phyloP scores from a whole-genome alignment of 2,888 invertebrate species.

The Barypeithes pellucidus region DNA sequence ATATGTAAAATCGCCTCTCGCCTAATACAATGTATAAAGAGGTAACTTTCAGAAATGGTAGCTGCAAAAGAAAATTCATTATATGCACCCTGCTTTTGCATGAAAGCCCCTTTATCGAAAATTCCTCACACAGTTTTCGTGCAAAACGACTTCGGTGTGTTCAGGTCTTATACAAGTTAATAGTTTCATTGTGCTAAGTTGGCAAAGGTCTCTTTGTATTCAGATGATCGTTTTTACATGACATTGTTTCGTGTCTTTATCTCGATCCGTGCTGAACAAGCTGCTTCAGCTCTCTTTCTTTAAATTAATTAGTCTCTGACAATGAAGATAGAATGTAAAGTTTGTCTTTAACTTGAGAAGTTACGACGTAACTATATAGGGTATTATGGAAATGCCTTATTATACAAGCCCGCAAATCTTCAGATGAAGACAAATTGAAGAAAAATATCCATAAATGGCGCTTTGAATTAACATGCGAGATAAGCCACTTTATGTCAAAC shows the following conservation, averaged over 20 bases:
- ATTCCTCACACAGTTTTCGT: slow-evolving; percentile 13
- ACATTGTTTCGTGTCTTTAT: slow-evolving; percentile 43
- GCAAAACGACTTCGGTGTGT: slow-evolving; percentile 7
- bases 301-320: slow-evolving; percentile 43
- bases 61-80: neutral
- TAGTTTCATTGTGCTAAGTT: slow-evolving; percentile 47
- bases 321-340: slow-evolving; percentile 37
- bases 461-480: too few species aligned
- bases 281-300: slow-evolving; percentile 40
- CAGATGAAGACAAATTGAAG: too few species aligned
- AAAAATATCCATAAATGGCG: too few species aligned
- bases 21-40: too few species aligned
- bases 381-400: too few species aligned
- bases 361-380: neutral
- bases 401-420: too few species aligned
- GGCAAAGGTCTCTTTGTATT: slow-evolving; percentile 44
- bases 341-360: slow-evolving; percentile 4
- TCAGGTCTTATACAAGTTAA: slow-evolving; percentile 33
- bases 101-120: slow-evolving; percentile 1
- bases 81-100: neutral
- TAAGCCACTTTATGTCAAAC: too few species aligned
- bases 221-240: slow-evolving; percentile 50
- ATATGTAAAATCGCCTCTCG: too few species aligned
- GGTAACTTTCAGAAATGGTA: too few species aligned
- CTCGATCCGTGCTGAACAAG: slow-evolving; percentile 22